Evolutionary conservation across 2,888 invertebrate genomes (phyloP).

Genomic region (Leucoma salicis): DNA sequence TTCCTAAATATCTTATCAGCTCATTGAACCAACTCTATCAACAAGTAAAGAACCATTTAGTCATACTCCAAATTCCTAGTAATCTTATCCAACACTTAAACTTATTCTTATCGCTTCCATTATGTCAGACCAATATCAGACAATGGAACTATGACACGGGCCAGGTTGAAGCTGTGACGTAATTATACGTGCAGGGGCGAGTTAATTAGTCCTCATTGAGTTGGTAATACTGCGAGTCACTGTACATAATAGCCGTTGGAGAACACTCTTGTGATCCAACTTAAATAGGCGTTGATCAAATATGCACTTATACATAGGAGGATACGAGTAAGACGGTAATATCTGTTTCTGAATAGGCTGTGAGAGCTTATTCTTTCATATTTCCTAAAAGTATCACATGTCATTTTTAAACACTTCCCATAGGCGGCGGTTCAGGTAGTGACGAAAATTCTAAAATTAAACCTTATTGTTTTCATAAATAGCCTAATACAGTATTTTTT

Average conservation of each 20-base stretch:
- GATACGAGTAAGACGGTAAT: too few relatives aligned
- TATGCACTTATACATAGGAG: neutral
- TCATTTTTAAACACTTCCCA: too few relatives aligned
- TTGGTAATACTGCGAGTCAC: constrained; percentile 34
- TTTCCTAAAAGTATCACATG: too few relatives aligned
- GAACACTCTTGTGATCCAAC: constrained; percentile 20
- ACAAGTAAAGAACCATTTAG: constrained; percentile 6
- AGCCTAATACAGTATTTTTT: too few relatives aligned
- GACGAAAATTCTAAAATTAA: too few relatives aligned
- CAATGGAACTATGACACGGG: constrained; percentile 31
- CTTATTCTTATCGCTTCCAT: constrained; percentile 27
- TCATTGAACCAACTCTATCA: constrained; percentile 2
- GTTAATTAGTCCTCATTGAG: constrained; percentile 48
- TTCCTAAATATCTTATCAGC: neutral
- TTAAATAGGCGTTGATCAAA: constrained; percentile 15
- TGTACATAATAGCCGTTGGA: constrained; percentile 29
- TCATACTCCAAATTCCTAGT: constrained; percentile 22
- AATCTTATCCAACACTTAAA: constrained; percentile 27
- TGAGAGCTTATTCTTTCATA: too few relatives aligned
- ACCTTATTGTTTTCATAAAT: too few relatives aligned
- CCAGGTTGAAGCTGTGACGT: constrained; percentile 27
- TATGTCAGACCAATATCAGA: constrained; percentile 26
- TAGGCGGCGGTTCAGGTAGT: too few relatives aligned
- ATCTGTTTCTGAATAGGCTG: too few relatives aligned
- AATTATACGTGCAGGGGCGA: constrained; percentile 43